Evolutionary conservation across 2,888 invertebrate species (phyloP), one percentile per base, ranked within the genome.

Genomic region (Epinotia brunnichana): DNA sequence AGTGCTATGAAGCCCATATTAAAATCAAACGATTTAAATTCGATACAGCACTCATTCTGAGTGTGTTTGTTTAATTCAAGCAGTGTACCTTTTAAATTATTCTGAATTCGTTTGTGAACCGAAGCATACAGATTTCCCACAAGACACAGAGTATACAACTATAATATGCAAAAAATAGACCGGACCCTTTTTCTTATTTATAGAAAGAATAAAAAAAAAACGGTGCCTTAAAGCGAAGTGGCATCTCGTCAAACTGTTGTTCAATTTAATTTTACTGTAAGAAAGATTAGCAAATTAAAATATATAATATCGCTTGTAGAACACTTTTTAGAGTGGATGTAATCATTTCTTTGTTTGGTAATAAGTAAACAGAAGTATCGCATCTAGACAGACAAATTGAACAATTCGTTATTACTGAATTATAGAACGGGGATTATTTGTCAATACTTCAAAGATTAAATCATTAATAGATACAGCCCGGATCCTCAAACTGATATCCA

Each of bases 41-140:
- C 66, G 29, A 60, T 71, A 41, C 17, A 35, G 39, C 41, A 59
- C 59, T 66, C 29, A 13, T 10, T n/a, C 21, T 54, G 35, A 24
- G 56, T 57, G 48, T 67, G 39, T 61, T 68, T 62, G 29, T 44
- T 66, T 54, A 48, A 61, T 72, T 72, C 44, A 35, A 67, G 56
- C 9, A 48, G 56, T 56, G 61, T 39, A n/a, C 35, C 61, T 53
- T 67, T 44, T 56, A 48, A 67, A 53, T 62, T 68, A 71, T 61
- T 71, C 61, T 56, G 54, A 67, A 61, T 68, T 61, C 54, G 56
- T 71, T 66, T 71, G 41, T n/a, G 39, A 60, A 66, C 19, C 53
- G 44, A 44, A 60, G 21, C 21, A 61, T 44, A 29, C 48, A 35
- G 44, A 56, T 67, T 48, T 67, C 35, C 59, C 66, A 67, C 60